phyloP scores from a whole-genome alignment of 2,113 vertebrate genomes.

The Gnathonemus longibarbis region DNA sequence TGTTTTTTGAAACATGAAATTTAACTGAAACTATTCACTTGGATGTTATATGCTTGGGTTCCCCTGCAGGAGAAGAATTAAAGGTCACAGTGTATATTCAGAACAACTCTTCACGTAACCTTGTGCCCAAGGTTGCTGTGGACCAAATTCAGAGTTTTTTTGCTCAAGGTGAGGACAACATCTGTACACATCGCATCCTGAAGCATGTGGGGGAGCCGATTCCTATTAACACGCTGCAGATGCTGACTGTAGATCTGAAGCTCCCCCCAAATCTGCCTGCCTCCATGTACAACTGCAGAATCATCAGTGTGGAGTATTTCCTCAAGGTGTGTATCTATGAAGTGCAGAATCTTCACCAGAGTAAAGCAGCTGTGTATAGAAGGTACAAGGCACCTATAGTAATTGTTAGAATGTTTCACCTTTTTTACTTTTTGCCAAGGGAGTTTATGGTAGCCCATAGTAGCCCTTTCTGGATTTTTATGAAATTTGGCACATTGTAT shows the following conservation, averaged over 20 bases:
- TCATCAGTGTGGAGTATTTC: constrained; percentile 56
- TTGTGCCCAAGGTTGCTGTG: constrained; percentile 52
- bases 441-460: too few species aligned
- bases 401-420: neutral
- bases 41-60: neutral
- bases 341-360: too few species aligned
- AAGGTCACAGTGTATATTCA: constrained; percentile 40
- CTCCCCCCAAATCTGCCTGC: constrained; percentile 34
- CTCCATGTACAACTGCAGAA: constrained; percentile 45
- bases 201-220: constrained; percentile 35
- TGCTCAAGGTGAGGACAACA: constrained; percentile 29
- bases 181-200: neutral
- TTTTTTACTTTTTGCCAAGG: neutral
- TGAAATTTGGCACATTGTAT: too few species aligned
- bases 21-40: neutral
- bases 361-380: too few species aligned
- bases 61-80: constrained; percentile 47
- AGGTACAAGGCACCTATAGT: neutral
- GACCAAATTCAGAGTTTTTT: constrained; percentile 33
- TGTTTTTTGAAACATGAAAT: too few species aligned
- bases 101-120: constrained; percentile 51
- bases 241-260: constrained; percentile 32
- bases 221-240: constrained; percentile 27
- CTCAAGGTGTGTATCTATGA: constrained; percentile 35
- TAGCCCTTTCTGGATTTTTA: too few species aligned